Base-by-base conservation (phyloP, 2,113 vertebrate species). In the Phycodurus eques region DNA sequence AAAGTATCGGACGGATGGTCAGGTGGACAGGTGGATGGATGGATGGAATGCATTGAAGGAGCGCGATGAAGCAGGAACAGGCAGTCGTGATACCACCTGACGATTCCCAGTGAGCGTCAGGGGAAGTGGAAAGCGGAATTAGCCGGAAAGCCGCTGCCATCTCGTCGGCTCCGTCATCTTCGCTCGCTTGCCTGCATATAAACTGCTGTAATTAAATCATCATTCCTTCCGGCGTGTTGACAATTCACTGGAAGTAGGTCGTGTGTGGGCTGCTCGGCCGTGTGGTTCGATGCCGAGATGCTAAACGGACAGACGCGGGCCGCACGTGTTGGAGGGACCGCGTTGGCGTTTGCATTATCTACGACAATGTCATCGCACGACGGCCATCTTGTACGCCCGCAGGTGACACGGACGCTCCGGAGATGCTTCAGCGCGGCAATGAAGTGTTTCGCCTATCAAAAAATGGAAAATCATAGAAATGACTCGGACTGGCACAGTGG, bases 161-260 rank as follows among this genome's bases (percentile, higher is more conserved):
- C 56, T 59, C 9, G 56, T 31, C 53, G 20, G 9, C 17, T 64
- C 22, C 22, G 17, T 22, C 67, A 54, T 27, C 78, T 72, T 54
- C 49, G 6, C 71, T 70, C 62, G 68, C 73, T 22, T 42, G 75
- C 72, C 56, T 27, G 67, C 65, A 19, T 15, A 17, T 49, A 78
- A 73, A 71, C 68, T 68, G 68, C 14, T n/a, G 43, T 84, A 86
- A 88, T 88, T 81, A 86, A 77, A 77, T 13, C 72, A 60, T 64
- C 66, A 73, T 79, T 75, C 79, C 82, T 87, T 47, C 19, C 70
- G 85, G 83, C 82, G 19, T 57, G 70, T 69, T 68, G 70, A 73
- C 74, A 81, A 80, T 68, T 74, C 46, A 31, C 44, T 77, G 77
- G 83, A 87, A 84, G 79, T 62, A 76, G 42, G 67, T 54, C 77